These are phyloP conservation scores for Rhea americana DNA, from an alignment of 2,113 vertebrate genomes.

Conservation along the genomic window DNA sequence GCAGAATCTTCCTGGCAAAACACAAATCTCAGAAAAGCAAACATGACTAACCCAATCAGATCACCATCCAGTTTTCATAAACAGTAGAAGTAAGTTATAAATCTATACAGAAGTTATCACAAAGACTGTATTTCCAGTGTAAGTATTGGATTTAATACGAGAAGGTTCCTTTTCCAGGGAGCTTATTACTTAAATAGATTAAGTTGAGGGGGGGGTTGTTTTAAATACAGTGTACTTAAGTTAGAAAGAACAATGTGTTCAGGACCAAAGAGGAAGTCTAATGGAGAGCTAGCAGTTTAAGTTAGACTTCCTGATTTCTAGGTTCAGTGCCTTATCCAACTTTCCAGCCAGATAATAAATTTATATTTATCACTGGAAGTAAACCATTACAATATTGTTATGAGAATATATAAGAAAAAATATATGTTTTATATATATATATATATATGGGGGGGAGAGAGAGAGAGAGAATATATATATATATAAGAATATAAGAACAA, in stretches of 20 bases:
- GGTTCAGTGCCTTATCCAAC: not conserved
- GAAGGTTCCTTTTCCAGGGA: not conserved
- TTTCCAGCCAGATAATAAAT: not conserved
- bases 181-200: not conserved
- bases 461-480: too few relatives aligned
- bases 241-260: conserved; percentile 3
- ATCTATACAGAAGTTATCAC: not conserved
- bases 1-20: not conserved
- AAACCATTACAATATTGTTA: not conserved
- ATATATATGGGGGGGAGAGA: too few relatives aligned
- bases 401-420: too few relatives aligned
- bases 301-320: conserved; percentile 31
- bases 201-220: too few relatives aligned
- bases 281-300: not conserved
- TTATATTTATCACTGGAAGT: not conserved
- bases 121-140: not conserved
- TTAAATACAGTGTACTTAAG: not conserved
- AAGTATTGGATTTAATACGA: not conserved
- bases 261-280: not conserved
- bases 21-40: not conserved
- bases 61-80: not conserved
- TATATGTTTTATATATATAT: too few relatives aligned
- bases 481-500: not conserved
- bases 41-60: not conserved
- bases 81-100: not conserved